Evolutionary conservation across 2,888 invertebrate species (phyloP), one percentile per base, ranked within the genome.

Genomic region (Nasonia oneida): DNA sequence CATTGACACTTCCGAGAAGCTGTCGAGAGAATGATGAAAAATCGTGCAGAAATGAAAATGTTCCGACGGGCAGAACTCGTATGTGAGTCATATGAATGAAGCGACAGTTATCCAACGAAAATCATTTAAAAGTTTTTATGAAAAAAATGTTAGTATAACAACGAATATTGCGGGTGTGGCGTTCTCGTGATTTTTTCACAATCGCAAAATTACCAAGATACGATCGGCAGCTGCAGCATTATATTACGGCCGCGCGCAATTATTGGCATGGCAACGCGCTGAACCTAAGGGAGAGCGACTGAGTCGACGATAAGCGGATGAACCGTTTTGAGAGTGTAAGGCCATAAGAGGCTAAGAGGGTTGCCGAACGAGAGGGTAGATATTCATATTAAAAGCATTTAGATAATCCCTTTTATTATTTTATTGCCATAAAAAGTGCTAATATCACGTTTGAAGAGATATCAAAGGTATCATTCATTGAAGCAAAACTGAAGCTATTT

Each of bases 1-100:
- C n/a, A n/a, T 57, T n/a, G 18, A n/a, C 5, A 29, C 1, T 29
- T 29, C 29, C 29, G 29, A 29, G 14, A 70, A 71, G 50, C 70
- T 67, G 53, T 80, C 37, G 67, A 53, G 70, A 53, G 71, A 80
- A n/a, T 50, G 71, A 80, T 71, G 53, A 80, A 80, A 80, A 70
- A 71, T 71, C 37, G 37, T n/a, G 4, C 47, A 37, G 53, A 37
- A n/a, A 18, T 53, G 53, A 50, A 50, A 53, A 50, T 80, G 70
- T 79, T 80, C 53, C n/a, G 18, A 33, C n/a, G 29, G 1, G 29
- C 29, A 29, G 29, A 1, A 29, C 1, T 29, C 29, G 29, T 29
- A 29, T 1, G 29, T 29, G 29, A 29, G 29, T 29, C 29, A 29
- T 1, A 1, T 29, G 29, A 29, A 29, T 29, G 29, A 29, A 29